Evolutionary conservation across 2,888 invertebrate species (phyloP).

Genomic region (Temnothorax rugatulus): DNA sequence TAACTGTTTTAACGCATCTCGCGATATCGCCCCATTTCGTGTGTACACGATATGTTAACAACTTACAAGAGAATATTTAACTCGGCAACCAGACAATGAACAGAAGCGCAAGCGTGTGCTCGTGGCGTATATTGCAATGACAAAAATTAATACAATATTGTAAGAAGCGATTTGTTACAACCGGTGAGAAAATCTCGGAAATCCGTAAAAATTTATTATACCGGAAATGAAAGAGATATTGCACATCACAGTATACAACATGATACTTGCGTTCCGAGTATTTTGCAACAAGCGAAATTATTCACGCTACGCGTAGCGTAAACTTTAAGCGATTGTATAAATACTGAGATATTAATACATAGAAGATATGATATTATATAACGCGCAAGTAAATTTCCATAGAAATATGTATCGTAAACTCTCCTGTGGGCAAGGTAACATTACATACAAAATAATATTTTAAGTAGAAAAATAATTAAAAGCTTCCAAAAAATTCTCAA

Average conservation of each 20-base stretch:
- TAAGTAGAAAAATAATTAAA: constrained; percentile 13
- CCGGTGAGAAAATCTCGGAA: constrained; percentile 9
- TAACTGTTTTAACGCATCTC: constrained; percentile 42
- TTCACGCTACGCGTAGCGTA: constrained; percentile 26
- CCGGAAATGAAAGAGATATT: constrained; percentile 25
- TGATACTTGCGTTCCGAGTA: constrained; percentile 4
- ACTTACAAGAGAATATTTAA: constrained; percentile 23
- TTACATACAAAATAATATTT: background rate
- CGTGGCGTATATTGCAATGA: background rate
- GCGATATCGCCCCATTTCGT: constrained; percentile 17
- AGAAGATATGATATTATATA: background rate
- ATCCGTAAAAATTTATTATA: background rate
- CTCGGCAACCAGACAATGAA: no score
- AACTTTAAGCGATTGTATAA: constrained; percentile 32
- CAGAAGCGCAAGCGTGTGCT: background rate
- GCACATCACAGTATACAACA: background rate
- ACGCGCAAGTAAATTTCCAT: background rate
- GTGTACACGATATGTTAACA: constrained; percentile 24
- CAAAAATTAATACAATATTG: constrained; percentile 27
- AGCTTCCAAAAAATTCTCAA: constrained; percentile 10
- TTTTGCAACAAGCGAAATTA: constrained; percentile 21
- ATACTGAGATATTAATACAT: background rate
- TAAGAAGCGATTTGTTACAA: constrained; percentile 13
- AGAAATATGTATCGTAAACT: background rate
- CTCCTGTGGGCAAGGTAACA: background rate